Base-by-base conservation (phyloP, 2,888 invertebrate genomes). In the Eilema sororculum region DNA sequence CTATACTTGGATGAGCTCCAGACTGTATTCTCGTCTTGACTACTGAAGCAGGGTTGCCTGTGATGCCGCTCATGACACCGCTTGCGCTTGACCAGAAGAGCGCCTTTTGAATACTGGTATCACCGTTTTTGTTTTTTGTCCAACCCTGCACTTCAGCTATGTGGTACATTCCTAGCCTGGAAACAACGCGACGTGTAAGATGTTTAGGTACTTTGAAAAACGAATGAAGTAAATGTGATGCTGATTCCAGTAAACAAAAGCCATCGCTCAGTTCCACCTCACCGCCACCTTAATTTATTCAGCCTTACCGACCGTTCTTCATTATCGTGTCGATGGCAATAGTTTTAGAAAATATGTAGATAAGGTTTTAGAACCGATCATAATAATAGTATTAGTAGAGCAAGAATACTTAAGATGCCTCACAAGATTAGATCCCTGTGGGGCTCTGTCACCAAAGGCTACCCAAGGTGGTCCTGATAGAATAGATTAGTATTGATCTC, bases 11-110 rank as follows among this genome's bases (percentile, higher is more conserved):
- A 63, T 96, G 96, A 10, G 98, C 96, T 77, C 96, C 96, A 0
- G 98, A 96, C 88, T 98, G 98, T 68, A 98, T 96, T 76, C 95
- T 90, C 1, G 98, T 98, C 94, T 98, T 98, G 13, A 98, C 95
- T 87, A 98, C 95, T 74, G 97, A 98, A 56, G 97, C 96, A 0
- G 98, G 98, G 87, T 97, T 98, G 25, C 97, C 97, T 25, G 96
- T 89, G 62, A 96, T 91, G 0, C 97, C 97, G 6, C 98, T 97
- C 71, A 97, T 80, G 25, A 96, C 93, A 0, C 98, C 98, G 61
- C 97, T 96, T 4, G 96, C 82, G 61, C 93, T 83, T 25, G 93
- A 88, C 90, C 94, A 95, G 70, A 94, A 85, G 24, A 93, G 83
- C 0, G 94, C 89, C 65, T 91, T 94, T 59, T 87, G 78, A 59